Conservation (phyloP, 2,113 vertebrate genomes). For the Todiramphus chloris region DNA sequence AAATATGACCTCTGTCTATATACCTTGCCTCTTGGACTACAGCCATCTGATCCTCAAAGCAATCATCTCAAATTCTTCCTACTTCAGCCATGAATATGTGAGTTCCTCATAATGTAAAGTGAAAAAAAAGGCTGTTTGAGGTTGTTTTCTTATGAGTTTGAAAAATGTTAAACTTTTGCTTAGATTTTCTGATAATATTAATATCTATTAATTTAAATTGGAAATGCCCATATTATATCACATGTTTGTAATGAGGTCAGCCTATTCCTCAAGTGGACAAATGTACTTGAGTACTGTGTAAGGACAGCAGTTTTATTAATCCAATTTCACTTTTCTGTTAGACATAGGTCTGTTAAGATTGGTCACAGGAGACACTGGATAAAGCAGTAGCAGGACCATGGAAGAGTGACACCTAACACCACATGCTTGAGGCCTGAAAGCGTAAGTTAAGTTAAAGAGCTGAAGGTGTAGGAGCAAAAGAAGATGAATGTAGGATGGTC, state of each 20-base stretch:
- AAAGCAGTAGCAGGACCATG: neutral
- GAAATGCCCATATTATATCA: neutral
- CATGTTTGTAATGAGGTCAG: neutral
- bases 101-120: neutral
- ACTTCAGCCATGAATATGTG: neutral
- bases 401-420: neutral
- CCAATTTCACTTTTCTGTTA: neutral
- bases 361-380: neutral
- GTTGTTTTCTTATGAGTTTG: neutral
- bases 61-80: neutral
- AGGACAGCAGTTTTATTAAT: neutral
- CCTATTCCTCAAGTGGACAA: neutral
- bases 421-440: fast-evolving
- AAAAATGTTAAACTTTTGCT: neutral
- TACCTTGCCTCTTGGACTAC: neutral
- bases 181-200: neutral
- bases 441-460: neutral
- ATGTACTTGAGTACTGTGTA: neutral
- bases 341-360: neutral
- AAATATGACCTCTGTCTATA: neutral
- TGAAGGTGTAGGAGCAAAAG: neutral
- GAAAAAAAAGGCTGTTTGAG: neutral
- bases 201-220: neutral
- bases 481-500: neutral
- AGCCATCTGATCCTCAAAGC: neutral